A percentile compares a stretch with the other conserved stretches of the same genome.
Evolutionary conservation across 2,113 vertebrate genomes (phyloP).

Genomic region (Uria lomvia): DNA sequence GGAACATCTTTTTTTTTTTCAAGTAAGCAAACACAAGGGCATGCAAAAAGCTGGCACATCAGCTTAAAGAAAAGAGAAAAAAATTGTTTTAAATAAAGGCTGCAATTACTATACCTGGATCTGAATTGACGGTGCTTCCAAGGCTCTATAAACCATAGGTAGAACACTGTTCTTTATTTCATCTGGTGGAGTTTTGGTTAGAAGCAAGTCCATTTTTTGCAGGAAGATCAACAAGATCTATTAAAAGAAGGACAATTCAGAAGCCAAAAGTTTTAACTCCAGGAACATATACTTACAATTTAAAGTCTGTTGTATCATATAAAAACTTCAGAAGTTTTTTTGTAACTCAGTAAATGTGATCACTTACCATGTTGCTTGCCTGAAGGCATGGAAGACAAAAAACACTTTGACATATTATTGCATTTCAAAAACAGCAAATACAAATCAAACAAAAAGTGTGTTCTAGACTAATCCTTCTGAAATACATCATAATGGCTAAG

Average conservation of each 20-base stretch:
- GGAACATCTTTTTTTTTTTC: neutral
- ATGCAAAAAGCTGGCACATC: neutral
- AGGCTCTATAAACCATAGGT: constrained; percentile 95
- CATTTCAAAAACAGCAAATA: constrained; percentile 40
- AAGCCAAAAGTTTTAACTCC: neutral
- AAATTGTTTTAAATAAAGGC: neutral
- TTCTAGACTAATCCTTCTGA: neutral
- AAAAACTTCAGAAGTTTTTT: constrained; percentile 25
- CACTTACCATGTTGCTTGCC: constrained; percentile 99
- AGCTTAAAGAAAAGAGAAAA: neutral
- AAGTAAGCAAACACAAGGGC: neutral
- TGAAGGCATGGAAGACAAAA: constrained; percentile 89
- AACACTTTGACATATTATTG: constrained; percentile 68
- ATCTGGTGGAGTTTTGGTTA: constrained; percentile 95
- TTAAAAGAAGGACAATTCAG: constrained; percentile 22
- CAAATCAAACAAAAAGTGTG: neutral
- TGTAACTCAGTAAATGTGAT: constrained; percentile 56
- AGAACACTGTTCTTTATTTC: constrained; percentile 95
- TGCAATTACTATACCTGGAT: constrained; percentile 85
- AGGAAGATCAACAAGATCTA: constrained; percentile 97
- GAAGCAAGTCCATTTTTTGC: constrained; percentile 98
- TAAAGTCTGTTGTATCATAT: neutral
- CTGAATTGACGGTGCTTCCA: constrained; percentile 96
- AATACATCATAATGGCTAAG: neutral
- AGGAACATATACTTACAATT: neutral